Base-by-base conservation (phyloP, 2,888 invertebrate species). In the Elegia similella region DNA sequence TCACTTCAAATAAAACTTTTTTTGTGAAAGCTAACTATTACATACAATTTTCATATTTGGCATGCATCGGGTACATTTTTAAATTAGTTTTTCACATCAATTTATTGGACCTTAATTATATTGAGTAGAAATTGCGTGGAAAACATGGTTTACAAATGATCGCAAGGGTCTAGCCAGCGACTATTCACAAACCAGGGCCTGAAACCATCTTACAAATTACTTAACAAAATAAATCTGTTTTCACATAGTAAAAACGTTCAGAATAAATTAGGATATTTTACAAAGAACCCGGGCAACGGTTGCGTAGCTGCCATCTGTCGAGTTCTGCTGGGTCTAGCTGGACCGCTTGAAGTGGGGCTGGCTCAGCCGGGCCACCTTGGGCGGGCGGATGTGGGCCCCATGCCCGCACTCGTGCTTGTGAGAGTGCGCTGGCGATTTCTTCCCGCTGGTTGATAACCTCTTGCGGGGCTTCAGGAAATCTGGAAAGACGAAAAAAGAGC, bases 401-500 rank as follows among this genome's bases (percentile, higher is more conserved):
- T 86, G 87, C 3, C 84, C 84, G 66, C 87, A 87, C 76, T 89
- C 89, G 69, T 85, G 86, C 73, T 89, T 88, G 72, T 87, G 86
- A 65, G 72, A 70, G 66, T 86, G 85, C 53, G 80, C 82, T 12
- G 88, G 89, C n/a, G 90, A 89, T 78, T 90, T 92, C 82, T 93
- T 88, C 65, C 87, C 88, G 64, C 69, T 80, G 75, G 78, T 86
- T 65, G 92, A 80, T 77, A 91, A 78, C 79, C 93, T 92, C 80
- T 94, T 94, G 80, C 94, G 93, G 59, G 93, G 93, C 78, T 93
- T 93, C 93, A 95, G 89, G 86, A 92, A 95, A 91, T 94, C 95
- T 95, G 94, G 38, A 94, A 91, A 80, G 60, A 76, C 55, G 66
- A 66, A 73, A 23, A 23, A 23, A 23, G 23, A 23, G 5, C 23